A percentile compares a stretch with the other conserved stretches of the same genome.
These are phyloP conservation scores for Apantesis nais DNA, from an alignment of 2,888 invertebrate species.

Conservation along the genomic window DNA sequence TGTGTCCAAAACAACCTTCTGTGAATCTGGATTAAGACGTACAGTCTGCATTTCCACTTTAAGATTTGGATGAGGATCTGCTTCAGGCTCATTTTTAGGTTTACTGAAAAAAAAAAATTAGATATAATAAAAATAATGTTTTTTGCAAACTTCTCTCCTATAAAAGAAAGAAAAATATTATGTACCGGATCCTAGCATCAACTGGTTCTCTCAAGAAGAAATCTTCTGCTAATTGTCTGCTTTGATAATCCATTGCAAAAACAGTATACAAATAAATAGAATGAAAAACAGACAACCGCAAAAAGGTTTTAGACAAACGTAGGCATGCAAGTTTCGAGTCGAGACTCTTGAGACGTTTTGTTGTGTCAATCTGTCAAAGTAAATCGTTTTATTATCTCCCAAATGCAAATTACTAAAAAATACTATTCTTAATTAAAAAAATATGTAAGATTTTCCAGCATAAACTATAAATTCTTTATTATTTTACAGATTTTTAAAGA, in stretches of 20 bases:
- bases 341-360: conserved; percentile 1
- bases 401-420: neutral
- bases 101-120: conserved; percentile 58
- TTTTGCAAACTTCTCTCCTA: neutral
- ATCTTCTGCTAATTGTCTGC: conserved; percentile 86
- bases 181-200: conserved; percentile 86
- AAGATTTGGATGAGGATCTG: conserved; percentile 81
- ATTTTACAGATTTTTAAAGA: neutral
- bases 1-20: conserved; percentile 90
- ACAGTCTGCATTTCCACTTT: conserved; percentile 92
- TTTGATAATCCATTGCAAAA: conserved; percentile 84
- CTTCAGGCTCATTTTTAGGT: conserved; percentile 74
- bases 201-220: conserved; percentile 87
- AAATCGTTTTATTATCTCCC: neutral
- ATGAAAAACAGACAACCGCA: conserved; percentile 17
- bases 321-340: conserved; percentile 1
- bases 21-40: conserved; percentile 88
- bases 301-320: neutral
- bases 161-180: conserved; percentile 7
- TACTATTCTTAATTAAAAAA: neutral
- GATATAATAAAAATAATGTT: neutral
- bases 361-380: conserved; percentile 2
- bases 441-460: neutral
- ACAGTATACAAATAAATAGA: conserved; percentile 8
- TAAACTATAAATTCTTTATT: neutral